Evolutionary conservation across 1,140 invertebrate species (phyloP), one percentile per base, ranked within the genome.

Genomic region (Pomacea maculata): DNA sequence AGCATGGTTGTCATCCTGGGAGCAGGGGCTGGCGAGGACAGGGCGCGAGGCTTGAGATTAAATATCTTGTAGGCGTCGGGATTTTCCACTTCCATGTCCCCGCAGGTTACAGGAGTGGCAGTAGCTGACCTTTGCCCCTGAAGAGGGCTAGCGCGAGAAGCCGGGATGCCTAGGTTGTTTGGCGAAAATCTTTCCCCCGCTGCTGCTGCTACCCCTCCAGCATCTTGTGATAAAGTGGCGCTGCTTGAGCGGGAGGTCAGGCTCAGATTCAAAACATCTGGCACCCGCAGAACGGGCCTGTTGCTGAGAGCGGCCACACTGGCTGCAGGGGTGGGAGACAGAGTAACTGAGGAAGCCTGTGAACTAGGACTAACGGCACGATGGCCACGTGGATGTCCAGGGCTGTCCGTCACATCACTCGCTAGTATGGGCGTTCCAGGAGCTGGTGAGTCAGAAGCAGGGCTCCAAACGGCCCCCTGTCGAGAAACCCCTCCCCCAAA

Each of bases 51-150:
- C 63, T 82, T 81, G 55, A 87, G 75, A 74, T 87, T 87, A 67
- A 87, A 87, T 17, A 87, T 85, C 67, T 87, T 84, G 77, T 83
- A 87, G 10, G 83, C 80, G 57, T 87, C 86, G 21, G 84, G 83
- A 65, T 83, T 82, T n/a, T 84, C 76, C 63, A 83, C 84, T 11
- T 82, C 75, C 34, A 73, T 29, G 55, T 25, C 29, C 34, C 74
- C 9, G 54, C 57, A 14, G 34, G 73, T 34, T 52, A 65, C 17
- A 45, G 77, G 21, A 65, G 75, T 57, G n/a, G 74, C 15, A 34
- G 14, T 52, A 15, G 4, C 12, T 19, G 15, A 19, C 9, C 25
- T 25, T 63, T 29, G 17, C 17, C 29, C 45, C 15, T 29, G 17
- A 15, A 25, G 21, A 8, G 63, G 45, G 3, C 61, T 34, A 25